A percentile compares a stretch with the other conserved stretches of the same genome.
Conservation (phyloP, 2,797 vertebrate species). For the Pantherophis alleghaniensis region DNA sequence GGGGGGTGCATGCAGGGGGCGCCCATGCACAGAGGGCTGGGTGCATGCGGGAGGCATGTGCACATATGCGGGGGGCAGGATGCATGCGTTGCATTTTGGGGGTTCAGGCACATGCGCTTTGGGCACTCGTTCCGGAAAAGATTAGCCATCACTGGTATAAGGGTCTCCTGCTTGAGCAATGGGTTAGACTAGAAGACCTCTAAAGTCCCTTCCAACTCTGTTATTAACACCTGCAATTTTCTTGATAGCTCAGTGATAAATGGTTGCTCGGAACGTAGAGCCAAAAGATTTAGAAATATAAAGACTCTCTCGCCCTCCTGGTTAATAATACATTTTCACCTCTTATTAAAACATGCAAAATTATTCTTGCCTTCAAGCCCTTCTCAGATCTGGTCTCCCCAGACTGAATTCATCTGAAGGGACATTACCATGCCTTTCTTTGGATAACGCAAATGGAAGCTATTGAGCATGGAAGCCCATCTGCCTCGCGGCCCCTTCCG, state of each 20-base stretch:
- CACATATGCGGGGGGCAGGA: too few relatives aligned
- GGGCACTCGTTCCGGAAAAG: too few relatives aligned
- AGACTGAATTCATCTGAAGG: constrained; percentile 21
- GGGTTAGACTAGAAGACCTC: background rate
- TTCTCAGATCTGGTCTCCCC: background rate
- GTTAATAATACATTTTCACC: constrained; percentile 29
- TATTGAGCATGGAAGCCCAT: constrained; percentile 9
- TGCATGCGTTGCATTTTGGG: too few relatives aligned
- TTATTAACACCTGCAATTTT: background rate
- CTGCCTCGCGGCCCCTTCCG: background rate
- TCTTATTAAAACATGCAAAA: constrained; percentile 20
- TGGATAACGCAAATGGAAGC: constrained; percentile 44
- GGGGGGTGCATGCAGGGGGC: too few relatives aligned
- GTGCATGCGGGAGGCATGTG: too few relatives aligned
- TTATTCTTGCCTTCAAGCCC: constrained; percentile 10
- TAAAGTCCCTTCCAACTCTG: background rate
- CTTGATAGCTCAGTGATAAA: background rate
- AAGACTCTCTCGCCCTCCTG: background rate
- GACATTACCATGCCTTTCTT: background rate
- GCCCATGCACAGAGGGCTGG: too few relatives aligned
- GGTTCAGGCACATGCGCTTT: too few relatives aligned
- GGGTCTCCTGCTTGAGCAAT: background rate
- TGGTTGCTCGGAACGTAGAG: background rate
- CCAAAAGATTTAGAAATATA: constrained; percentile 24
- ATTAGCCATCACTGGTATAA: too few relatives aligned